Percentiles rank a stretch among this genome's conserved stretches.
phyloP scores from a whole-genome alignment of 1,140 invertebrate genomes.

The Scaptomyza pallida region DNA sequence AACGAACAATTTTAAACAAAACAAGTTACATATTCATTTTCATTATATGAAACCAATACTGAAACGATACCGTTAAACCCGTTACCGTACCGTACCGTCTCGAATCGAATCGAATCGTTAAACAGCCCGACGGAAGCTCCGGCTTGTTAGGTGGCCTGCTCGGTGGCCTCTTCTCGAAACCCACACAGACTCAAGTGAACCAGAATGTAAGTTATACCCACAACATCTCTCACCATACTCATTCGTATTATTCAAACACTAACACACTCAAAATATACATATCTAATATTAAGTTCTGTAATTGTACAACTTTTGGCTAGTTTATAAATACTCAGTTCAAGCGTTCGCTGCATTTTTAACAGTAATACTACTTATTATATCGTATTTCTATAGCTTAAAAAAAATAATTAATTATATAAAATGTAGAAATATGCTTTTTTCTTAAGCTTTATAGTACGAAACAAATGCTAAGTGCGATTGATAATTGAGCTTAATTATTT shows the following conservation, averaged over 20 bases:
- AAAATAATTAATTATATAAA: conserved; percentile 7
- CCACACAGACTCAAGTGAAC: conserved; percentile 83
- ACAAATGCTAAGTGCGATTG: conserved; percentile 11
- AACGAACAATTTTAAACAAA: conserved; percentile 80
- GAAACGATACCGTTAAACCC: conserved; percentile 48
- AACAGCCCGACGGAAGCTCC: conserved; percentile 81
- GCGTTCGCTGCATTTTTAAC: conserved; percentile 53
- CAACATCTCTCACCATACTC: conserved; percentile 75
- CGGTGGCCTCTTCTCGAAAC: conserved; percentile 84
- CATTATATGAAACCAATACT: conserved; percentile 78
- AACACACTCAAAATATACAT: conserved; percentile 28
- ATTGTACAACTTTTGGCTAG: conserved; percentile 50
- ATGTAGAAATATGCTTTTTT: conserved; percentile 30
- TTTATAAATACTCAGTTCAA: conserved; percentile 51
- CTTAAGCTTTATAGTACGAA: conserved; percentile 23
- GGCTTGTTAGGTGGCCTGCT: conserved; percentile 84
- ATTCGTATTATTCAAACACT: conserved; percentile 19
- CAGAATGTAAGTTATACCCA: conserved; percentile 84
- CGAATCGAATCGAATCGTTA: conserved; percentile 34
- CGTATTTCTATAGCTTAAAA: conserved; percentile 8
- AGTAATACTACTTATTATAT: conserved; percentile 31
- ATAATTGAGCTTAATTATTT: conserved; percentile 6
- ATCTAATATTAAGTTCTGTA: conserved; percentile 48
- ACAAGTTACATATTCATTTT: conserved; percentile 82
- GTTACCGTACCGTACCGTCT: conserved; percentile 24